Conservation (phyloP, 2,797 vertebrate genomes). For the Enteromius thamalakanensis region DNA sequence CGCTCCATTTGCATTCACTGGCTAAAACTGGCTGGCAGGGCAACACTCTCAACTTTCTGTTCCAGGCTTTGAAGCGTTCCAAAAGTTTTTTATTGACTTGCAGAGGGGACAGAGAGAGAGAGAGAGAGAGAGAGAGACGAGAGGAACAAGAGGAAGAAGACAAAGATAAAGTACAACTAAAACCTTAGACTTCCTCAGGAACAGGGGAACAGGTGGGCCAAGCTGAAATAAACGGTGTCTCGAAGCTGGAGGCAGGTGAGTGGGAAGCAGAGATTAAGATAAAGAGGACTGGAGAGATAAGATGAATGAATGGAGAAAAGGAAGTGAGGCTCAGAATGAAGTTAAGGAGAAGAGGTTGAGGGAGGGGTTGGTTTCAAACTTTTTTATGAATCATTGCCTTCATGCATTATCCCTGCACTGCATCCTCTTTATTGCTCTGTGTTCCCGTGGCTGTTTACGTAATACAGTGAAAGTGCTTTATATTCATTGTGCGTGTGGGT, state of each 20-base stretch:
- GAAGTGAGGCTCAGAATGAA: conserved; percentile 21
- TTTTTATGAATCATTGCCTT: conserved; percentile 48
- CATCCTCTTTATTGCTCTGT: conserved; percentile 38
- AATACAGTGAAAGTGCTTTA: conserved; percentile 32
- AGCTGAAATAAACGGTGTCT: conserved; percentile 37
- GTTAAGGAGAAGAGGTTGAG: conserved; percentile 29
- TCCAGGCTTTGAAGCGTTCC: conserved; percentile 72
- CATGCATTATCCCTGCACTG: conserved; percentile 43
- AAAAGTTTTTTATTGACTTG: conserved; percentile 65
- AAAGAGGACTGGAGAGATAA: conserved; percentile 50
- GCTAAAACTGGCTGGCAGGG: conserved; percentile 70
- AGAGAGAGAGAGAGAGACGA: conserved; percentile 30
- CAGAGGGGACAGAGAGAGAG: conserved; percentile 25
- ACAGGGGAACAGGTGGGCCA: conserved; percentile 52
- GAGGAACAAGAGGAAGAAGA: conserved; percentile 52
- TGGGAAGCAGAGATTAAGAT: conserved; percentile 43
- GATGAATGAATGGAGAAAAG: conserved; percentile 45
- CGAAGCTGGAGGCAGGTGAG: conserved; percentile 50
- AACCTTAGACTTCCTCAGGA: conserved; percentile 15
- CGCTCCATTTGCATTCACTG: conserved; percentile 81
- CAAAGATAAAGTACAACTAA: conserved; percentile 53
- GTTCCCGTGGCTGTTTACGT: conserved; percentile 38
- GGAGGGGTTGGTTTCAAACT: conserved; percentile 47
- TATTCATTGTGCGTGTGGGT: conserved; percentile 15
- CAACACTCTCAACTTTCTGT: conserved; percentile 75